Evolutionary conservation across 2,888 invertebrate species (phyloP).

Genomic region (Lacanobia wlatinum): DNA sequence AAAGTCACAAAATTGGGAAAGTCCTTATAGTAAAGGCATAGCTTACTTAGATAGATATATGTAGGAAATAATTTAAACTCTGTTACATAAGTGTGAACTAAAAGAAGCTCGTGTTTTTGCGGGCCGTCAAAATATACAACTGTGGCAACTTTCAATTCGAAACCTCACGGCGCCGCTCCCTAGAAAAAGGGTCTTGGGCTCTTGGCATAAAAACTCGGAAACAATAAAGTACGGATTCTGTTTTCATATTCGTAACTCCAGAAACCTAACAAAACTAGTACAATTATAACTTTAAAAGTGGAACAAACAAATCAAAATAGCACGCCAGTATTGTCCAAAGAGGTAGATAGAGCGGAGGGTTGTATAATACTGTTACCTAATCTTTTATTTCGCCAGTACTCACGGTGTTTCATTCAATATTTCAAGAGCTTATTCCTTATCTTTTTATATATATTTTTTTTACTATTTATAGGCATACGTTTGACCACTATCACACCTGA

Average conservation of each 20-base stretch:
- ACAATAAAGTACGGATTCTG: conserved; percentile 44
- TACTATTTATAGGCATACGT: no score
- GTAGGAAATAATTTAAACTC: neutral
- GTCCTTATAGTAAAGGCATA: neutral
- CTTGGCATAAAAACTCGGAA: conserved; percentile 35
- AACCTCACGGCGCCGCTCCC: conserved; percentile 14
- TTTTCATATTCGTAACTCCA: conserved; percentile 21
- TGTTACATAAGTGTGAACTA: neutral
- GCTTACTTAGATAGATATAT: neutral
- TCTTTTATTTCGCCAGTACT: no score
- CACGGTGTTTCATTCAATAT: no score
- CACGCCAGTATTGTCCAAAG: neutral
- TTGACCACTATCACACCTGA: no score
- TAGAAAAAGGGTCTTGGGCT: conserved; percentile 44
- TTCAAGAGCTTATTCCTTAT: no score
- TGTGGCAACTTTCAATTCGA: conserved; percentile 17
- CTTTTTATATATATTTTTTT: no score
- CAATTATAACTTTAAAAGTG: conserved; percentile 6
- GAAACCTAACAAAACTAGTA: neutral
- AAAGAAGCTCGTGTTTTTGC: conserved; percentile 17
- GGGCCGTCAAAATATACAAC: conserved; percentile 14
- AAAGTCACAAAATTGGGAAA: neutral
- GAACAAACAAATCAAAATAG: neutral
- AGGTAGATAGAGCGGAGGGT: no score
- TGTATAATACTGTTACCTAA: no score